Evolutionary conservation across 1,140 invertebrate species (phyloP).

Genomic region (Ips nitidus): DNA sequence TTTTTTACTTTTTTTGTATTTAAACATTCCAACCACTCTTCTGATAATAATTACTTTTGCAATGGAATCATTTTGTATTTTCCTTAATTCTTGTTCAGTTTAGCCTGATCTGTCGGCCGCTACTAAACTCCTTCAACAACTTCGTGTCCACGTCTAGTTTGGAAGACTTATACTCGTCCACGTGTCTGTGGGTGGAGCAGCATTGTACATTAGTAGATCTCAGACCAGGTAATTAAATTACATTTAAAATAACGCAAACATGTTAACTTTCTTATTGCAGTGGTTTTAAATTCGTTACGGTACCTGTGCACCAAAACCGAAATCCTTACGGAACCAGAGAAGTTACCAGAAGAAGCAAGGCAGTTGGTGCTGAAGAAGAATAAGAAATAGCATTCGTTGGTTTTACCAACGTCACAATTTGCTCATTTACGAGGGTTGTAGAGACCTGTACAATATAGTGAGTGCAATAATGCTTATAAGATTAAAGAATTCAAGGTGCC

Average conservation of each 20-base stretch:
- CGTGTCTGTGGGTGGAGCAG: conserved; percentile 92
- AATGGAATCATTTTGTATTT: too few relatives aligned
- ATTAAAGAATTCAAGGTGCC: too few relatives aligned
- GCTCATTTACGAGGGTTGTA: background rate
- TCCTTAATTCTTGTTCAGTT: conserved; percentile 64
- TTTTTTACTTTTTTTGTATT: too few relatives aligned
- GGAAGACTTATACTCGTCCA: conserved; percentile 90
- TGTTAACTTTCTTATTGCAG: conserved; percentile 57
- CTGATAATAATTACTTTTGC: too few relatives aligned
- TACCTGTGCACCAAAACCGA: conserved; percentile 91
- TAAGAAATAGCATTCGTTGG: conserved; percentile 11
- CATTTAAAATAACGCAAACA: background rate
- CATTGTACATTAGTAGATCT: conserved; percentile 92
- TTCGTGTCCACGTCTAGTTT: conserved; percentile 88
- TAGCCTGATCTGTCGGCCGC: conserved; percentile 83
- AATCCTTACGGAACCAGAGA: conserved; percentile 84
- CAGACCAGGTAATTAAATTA: conserved; percentile 72
- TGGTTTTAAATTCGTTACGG: conserved; percentile 87
- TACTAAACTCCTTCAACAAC: conserved; percentile 87
- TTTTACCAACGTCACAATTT: background rate
- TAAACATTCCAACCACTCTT: too few relatives aligned
- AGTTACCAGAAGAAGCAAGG: conserved; percentile 83
- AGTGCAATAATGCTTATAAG: too few relatives aligned
- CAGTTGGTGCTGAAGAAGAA: conserved; percentile 44
- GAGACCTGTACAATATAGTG: too few relatives aligned